Percentiles rank a stretch among this genome's conserved stretches.
phyloP scores from a whole-genome alignment of 2,797 vertebrate genomes.

The Malurus leucopterus region DNA sequence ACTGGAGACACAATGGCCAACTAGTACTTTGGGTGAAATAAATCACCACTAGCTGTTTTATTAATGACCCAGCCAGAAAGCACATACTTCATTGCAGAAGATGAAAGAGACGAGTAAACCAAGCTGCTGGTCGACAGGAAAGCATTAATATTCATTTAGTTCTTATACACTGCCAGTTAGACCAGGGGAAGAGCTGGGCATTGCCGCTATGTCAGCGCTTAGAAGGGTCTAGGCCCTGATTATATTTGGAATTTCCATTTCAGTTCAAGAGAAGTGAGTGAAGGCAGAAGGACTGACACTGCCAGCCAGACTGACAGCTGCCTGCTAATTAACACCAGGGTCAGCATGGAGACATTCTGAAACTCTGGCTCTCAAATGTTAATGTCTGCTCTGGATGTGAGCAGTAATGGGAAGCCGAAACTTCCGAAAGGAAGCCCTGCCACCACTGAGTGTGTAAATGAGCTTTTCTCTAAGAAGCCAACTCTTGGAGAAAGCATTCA shows the following conservation, averaged over 20 bases:
- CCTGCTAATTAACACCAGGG: not conserved
- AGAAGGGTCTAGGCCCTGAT: not conserved
- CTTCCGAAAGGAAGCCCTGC: not conserved
- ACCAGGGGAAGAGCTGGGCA: not conserved
- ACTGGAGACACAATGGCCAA: slow-evolving; percentile 31
- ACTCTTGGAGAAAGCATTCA: not conserved
- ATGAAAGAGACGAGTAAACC: slow-evolving; percentile 38
- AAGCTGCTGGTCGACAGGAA: slow-evolving; percentile 12
- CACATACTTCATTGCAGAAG: slow-evolving; percentile 31
- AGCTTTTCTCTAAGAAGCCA: not conserved
- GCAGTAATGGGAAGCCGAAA: not conserved
- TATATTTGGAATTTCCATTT: not conserved
- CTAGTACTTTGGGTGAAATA: slow-evolving; percentile 41
- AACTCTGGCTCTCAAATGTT: not conserved
- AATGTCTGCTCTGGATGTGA: not conserved
- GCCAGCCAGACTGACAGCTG: not conserved
- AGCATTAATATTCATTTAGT: slow-evolving; percentile 47
- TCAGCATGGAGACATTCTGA: not conserved
- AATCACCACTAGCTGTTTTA: slow-evolving; percentile 41
- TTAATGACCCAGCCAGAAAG: slow-evolving; percentile 34
- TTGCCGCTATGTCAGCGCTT: not conserved
- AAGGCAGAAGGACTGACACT: not conserved
- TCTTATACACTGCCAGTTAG: not conserved
- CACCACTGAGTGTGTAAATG: not conserved
- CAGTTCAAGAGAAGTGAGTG: not conserved